A percentile compares a stretch with the other conserved stretches of the same genome.
Conservation (phyloP, 92 coral and sea anemone genomes). For the Virgularia gustaviana region DNA sequence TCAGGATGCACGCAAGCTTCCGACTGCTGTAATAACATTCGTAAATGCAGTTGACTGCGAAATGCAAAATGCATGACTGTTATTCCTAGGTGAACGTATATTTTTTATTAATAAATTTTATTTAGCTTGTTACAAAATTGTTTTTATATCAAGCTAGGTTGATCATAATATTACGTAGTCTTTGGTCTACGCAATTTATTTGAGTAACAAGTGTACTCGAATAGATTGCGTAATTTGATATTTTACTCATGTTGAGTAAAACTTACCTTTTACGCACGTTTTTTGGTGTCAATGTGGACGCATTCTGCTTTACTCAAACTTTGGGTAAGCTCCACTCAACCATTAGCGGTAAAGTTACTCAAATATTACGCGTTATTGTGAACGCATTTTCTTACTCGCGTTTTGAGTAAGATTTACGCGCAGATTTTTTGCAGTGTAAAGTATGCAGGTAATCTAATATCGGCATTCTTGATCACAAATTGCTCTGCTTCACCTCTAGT, state of each 20-base stretch:
- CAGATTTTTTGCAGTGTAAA: conserved; percentile 4
- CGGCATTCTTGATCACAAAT: background rate
- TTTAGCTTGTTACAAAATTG: background rate
- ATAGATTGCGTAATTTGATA: background rate
- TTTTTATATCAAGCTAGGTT: background rate
- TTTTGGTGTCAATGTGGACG: conserved; percentile 10
- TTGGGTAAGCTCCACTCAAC: background rate
- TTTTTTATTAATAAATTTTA: background rate
- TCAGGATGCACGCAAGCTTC: conserved; percentile 3
- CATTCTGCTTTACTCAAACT: background rate
- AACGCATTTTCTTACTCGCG: background rate
- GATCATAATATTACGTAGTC: background rate
- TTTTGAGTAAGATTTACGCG: background rate
- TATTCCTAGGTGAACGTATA: background rate
- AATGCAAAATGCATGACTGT: background rate
- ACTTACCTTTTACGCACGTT: background rate
- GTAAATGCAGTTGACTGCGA: conserved; percentile 1
- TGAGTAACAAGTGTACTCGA: conserved; percentile 14
- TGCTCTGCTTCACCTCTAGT: background rate
- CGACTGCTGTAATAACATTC: background rate
- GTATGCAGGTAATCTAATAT: conserved; percentile 6
- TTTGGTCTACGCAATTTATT: background rate
- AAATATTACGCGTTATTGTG: background rate
- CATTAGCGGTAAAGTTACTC: background rate
- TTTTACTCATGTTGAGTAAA: conserved; percentile 9